Base-by-base conservation (phyloP, 2,113 vertebrate genomes). In the Semicossyphus pulcher region DNA sequence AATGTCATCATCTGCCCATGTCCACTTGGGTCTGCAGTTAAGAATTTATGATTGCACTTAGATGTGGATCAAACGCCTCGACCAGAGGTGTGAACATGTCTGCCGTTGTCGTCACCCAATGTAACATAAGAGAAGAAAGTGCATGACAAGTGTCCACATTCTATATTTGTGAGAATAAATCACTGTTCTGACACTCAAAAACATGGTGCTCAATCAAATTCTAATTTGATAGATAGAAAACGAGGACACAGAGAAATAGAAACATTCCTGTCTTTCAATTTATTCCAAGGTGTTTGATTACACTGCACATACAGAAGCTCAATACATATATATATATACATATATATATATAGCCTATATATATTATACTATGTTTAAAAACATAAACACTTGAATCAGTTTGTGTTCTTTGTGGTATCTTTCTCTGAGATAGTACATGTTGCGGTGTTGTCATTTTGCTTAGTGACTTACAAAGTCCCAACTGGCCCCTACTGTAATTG, bases 391-490 rank as follows among this genome's bases (percentile, higher is more conserved):
- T 28, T 68, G 10, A 53, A 28, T 41, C 15, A 15, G n/a, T 37
- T 31, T 34, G 18, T 59, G 54, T 32, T 37, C 12, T 23, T 39
- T 10, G 16, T 48, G 20, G 21, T 25, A 10, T 37, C 1, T 58
- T 32, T 37, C 7, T 44, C 10, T 49, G 26, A 54, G 56, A n/a
- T n/a, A 25, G 10, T 8, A 26, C 41, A 45, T 26, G 37, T 65
- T n/a, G 18, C 4, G 28, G 49, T 53, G 29, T 12, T 39, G 23
- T 25, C n/a, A 57, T 52, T 76, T 60, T 28, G 23, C 58, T 45
- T 4, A 39, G 10, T 21, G 69, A 80, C 65, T 59, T 31, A 39
- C 3, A 60, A 28, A 76, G 25, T 73, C 48, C 51, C 16, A 16
- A 15, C 25, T 39, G 47, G 29, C 57, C 16, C 57, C 16, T n/a